Evolutionary conservation across 2,888 invertebrate genomes (phyloP), one percentile per base, ranked within the genome.

Genomic region (Campoplex nolae): DNA sequence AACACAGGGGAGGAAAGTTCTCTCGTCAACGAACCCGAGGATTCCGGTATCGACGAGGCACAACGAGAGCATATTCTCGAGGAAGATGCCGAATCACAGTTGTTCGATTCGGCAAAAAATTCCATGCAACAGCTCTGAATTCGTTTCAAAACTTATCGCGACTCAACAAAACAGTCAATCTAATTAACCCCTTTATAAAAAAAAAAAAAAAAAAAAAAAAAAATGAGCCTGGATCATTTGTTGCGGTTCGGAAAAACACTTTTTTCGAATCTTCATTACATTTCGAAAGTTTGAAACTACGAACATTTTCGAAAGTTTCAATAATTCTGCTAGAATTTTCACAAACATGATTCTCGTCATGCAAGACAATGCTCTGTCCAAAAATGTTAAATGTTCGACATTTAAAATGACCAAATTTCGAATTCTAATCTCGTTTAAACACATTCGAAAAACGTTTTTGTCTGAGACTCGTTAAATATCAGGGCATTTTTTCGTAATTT

Each of bases 1-100:
- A 92, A 88, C 56, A 94, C 94, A 23, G 93, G 92, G 1, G 94
- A 94, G 67, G 92, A 94, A 85, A 94, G 92, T 71, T 86, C 91
- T 8, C 85, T 94, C 58, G 93, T 94, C 3, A 94, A 94, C 87
- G 93, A 94, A 11, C 78, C 88, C 8, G 88, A 90, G 3, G 32
- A 68, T n/a, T 88, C 89, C 0, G 89, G 84, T 1, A 79, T 88
- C 71, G 75, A 86, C 62, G 87, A 90, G 18, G 71, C 81, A 35
- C 92, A 93, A 13, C 90, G 91, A 4, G 91, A 93, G 48, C 84
- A 88, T 1, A 88, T 94, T 13, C 89, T 94, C 3, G 89, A 91
- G 73, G 90, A 92, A 62, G 94, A 94, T 68, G 93, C 91, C 0
- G 90, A 91, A 56, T 93, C 93, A 2, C 90, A 86, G 51, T 23